Percentiles rank a stretch among this genome's conserved stretches.
Evolutionary conservation across 2,888 invertebrate species (phyloP).

Genomic region (Heliconius cydno): DNA sequence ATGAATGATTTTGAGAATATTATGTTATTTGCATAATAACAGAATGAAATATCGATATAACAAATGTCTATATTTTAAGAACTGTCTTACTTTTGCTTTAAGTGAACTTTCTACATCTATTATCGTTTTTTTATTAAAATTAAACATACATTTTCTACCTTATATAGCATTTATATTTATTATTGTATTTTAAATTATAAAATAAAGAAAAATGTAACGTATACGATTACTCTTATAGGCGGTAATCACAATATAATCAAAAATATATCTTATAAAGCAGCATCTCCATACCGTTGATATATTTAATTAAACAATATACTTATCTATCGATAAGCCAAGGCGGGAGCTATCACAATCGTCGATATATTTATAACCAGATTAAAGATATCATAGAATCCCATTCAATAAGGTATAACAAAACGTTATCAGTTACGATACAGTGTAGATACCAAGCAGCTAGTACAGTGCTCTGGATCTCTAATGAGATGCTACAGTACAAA

Average conservation of each 20-base stretch:
- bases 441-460: conserved; percentile 57
- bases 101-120: no score
- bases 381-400: conserved; percentile 51
- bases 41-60: background rate
- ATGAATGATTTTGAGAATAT: background rate
- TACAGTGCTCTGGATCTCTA: conserved; percentile 65
- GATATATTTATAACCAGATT: conserved; percentile 51
- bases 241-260: background rate
- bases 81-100: no score
- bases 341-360: conserved; percentile 44
- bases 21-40: no score
- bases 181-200: background rate
- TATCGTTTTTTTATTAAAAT: no score
- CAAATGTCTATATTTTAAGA: background rate
- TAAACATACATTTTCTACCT: background rate
- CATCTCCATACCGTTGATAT: background rate
- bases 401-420: conserved; percentile 50
- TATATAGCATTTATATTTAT: background rate
- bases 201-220: background rate
- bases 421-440: conserved; percentile 52
- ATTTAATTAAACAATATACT: conserved; percentile 33
- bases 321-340: conserved; percentile 35
- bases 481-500: conserved; percentile 65
- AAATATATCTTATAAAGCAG: background rate
- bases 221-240: background rate